A percentile compares a stretch with the other conserved stretches of the same genome.
phyloP scores from a whole-genome alignment of 2,113 vertebrate genomes.

The Proterorhinus semilunaris region DNA sequence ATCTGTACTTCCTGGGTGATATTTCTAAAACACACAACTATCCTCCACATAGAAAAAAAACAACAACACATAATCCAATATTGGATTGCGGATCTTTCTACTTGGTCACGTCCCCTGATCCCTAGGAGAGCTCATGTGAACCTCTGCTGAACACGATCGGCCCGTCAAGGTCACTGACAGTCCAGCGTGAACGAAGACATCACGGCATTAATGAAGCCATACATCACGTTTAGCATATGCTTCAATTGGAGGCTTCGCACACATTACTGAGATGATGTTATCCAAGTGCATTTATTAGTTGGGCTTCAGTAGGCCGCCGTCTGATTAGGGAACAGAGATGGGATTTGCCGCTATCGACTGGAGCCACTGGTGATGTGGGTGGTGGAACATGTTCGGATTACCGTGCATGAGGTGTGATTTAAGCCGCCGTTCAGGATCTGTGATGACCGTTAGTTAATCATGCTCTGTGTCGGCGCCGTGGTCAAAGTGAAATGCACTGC shows the following conservation, averaged over 20 bases:
- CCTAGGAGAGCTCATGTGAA: slow-evolving; percentile 41
- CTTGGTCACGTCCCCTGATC: slow-evolving; percentile 27
- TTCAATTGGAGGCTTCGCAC: slow-evolving; percentile 67
- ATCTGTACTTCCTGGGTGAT: no score
- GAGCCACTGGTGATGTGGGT: slow-evolving; percentile 12
- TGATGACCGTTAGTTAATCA: background rate
- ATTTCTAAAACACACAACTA: no score
- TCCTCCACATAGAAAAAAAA: no score
- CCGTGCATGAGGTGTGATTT: slow-evolving; percentile 15
- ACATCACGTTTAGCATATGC: slow-evolving; percentile 65
- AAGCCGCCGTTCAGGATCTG: background rate
- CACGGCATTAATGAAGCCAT: slow-evolving; percentile 60
- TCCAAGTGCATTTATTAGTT: slow-evolving; percentile 72
- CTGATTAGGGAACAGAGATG: slow-evolving; percentile 59
- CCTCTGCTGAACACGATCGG: slow-evolving; percentile 50
- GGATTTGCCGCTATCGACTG: slow-evolving; percentile 58
- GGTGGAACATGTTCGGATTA: slow-evolving; percentile 18
- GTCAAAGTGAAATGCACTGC: background rate
- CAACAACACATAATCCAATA: no score
- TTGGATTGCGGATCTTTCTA: slow-evolving; percentile 23
- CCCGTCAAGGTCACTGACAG: slow-evolving; percentile 60
- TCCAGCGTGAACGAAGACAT: slow-evolving; percentile 55
- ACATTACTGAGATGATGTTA: slow-evolving; percentile 72
- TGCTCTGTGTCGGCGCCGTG: background rate
- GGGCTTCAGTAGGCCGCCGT: slow-evolving; percentile 63